Conservation (phyloP, 64 coral and sea anemone species). For the Acropora yongei region DNA sequence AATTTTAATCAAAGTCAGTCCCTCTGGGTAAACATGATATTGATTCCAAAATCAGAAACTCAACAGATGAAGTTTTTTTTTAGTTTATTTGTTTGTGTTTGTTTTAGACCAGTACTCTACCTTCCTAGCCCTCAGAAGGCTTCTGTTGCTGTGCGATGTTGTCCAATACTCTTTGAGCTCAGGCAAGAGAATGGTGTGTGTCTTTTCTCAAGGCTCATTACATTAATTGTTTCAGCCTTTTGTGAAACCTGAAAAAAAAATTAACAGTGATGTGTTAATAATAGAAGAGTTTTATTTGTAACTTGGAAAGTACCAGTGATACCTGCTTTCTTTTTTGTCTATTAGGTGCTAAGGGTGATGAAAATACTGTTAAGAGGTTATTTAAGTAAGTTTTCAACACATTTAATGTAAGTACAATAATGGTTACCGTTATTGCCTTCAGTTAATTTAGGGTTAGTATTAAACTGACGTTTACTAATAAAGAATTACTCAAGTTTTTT, state of each 20-base stretch:
- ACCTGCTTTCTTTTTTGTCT: not conserved
- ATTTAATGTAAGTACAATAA: not conserved
- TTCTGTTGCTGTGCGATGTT: conserved; percentile 91
- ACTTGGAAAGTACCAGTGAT: not conserved
- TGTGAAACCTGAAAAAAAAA: no score
- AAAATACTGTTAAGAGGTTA: conserved; percentile 6
- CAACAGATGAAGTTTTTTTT: not conserved
- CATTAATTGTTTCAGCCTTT: no score
- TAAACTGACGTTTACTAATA: no score
- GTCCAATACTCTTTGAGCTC: conserved; percentile 87
- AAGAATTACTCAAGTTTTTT: no score
- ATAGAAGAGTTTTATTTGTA: no score
- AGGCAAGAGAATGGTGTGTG: conserved; percentile 60
- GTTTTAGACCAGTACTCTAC: conserved; percentile 84
- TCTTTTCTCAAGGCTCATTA: not conserved
- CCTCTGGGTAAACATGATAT: no score
- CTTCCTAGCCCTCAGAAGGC: conserved; percentile 92
- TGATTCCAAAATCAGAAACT: no score
- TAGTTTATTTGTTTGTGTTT: not conserved
- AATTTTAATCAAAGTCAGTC: no score
- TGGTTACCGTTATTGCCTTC: no score
- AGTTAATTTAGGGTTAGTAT: no score
- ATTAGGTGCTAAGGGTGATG: not conserved
- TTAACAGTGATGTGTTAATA: no score
- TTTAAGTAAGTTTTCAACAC: conserved; percentile 42